Evolutionary conservation across 1,140 invertebrate species (phyloP).

Genomic region (Lucilia cuprina): DNA sequence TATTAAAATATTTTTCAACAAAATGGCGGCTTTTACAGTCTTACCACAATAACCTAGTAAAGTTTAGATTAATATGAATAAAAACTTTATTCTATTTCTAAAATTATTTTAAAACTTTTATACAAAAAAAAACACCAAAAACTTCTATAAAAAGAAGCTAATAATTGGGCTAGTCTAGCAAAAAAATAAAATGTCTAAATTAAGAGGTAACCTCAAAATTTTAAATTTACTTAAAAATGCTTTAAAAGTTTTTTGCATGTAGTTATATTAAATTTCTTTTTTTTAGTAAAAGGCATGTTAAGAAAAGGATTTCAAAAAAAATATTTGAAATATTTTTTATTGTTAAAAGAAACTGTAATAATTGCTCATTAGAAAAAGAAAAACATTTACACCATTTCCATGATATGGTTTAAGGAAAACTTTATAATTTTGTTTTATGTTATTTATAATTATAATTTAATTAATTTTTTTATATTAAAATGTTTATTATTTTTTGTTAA

Average conservation of each 20-base stretch:
- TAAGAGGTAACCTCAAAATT: neutral
- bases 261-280: neutral
- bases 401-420: too few species aligned
- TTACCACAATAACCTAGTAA: too few species aligned
- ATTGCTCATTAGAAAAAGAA: neutral
- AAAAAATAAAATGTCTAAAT: neutral
- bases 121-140: neutral
- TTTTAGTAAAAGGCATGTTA: slow-evolving; percentile 6
- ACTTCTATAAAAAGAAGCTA: neutral
- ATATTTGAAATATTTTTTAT: neutral
- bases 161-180: too few species aligned
- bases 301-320: neutral
- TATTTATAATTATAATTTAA: neutral
- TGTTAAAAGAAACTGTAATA: neutral
- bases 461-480: too few species aligned
- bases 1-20: too few species aligned
- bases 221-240: neutral
- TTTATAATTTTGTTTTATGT: neutral
- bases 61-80: too few species aligned
- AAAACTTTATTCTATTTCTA: too few species aligned
- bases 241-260: slow-evolving; percentile 22
- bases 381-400: neutral
- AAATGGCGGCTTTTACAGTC: too few species aligned
- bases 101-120: too few species aligned
- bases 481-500: neutral